A percentile compares a stretch with the other conserved stretches of the same genome.
phyloP scores from a whole-genome alignment of 2,888 invertebrate species.

The Caenorhabditis angaria region DNA sequence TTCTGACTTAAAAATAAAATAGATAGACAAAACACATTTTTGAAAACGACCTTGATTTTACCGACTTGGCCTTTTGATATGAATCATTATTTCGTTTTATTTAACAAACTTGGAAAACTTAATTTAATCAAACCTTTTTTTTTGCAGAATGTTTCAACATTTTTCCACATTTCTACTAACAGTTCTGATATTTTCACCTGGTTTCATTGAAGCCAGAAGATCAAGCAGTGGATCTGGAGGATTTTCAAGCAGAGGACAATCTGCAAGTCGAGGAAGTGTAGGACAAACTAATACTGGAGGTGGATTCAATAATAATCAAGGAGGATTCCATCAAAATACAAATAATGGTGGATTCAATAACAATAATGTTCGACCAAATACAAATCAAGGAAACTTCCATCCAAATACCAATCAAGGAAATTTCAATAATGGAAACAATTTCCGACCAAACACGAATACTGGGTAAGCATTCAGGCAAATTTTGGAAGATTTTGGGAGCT shows the following conservation, averaged over 20 bases:
- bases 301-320: conserved; percentile 25
- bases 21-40: no score
- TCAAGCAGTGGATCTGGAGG: conserved; percentile 15
- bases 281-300: conserved; percentile 15
- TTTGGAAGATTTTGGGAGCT: no score
- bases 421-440: conserved; percentile 4
- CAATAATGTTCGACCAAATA: background rate
- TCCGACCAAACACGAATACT: conserved; percentile 8
- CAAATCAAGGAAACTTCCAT: background rate
- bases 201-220: conserved; percentile 35
- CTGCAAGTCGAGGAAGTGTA: conserved; percentile 13
- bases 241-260: conserved; percentile 19
- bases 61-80: no score
- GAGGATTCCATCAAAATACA: conserved; percentile 20
- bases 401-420: background rate
- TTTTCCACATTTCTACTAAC: conserved; percentile 13
- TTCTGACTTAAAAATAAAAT: no score
- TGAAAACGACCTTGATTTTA: no score
- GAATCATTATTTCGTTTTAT: no score
- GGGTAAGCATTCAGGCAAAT: no score
- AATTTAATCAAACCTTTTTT: no score
- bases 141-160: conserved; percentile 32
- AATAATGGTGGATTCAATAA: conserved; percentile 6
- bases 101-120: no score
- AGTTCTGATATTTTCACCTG: conserved; percentile 17